Percentiles rank a stretch among this genome's conserved stretches.
Evolutionary conservation across 2,888 invertebrate genomes (phyloP).

Genomic region (Clitarchus hookeri): DNA sequence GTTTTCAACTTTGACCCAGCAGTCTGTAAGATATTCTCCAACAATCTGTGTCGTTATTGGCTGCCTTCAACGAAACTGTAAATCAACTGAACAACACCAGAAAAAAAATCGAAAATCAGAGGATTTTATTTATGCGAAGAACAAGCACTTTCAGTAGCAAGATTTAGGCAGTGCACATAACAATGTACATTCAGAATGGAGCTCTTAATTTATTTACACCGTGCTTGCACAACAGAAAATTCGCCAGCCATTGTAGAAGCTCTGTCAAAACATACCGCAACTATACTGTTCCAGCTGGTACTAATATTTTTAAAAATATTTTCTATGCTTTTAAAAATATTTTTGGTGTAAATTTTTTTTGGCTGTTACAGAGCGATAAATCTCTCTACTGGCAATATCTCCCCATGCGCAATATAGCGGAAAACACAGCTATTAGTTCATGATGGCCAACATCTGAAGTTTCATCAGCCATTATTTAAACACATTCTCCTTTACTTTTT

Average conservation of each 20-base stretch:
- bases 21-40: background rate
- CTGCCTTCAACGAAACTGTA: background rate
- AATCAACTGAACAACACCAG: background rate
- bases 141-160: background rate
- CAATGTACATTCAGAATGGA: background rate
- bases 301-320: conserved; percentile 1
- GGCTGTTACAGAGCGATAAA: background rate
- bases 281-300: background rate
- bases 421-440: background rate
- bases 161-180: background rate
- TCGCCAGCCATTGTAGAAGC: conserved; percentile 18
- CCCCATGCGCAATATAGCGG: background rate
- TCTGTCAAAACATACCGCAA: conserved; percentile 10
- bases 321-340: conserved; percentile 11
- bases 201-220: conserved; percentile 4
- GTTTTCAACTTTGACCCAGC: conserved; percentile 10
- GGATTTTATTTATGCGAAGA: background rate
- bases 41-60: background rate
- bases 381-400: background rate
- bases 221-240: background rate
- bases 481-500: background rate
- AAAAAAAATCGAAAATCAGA: conserved; percentile 12
- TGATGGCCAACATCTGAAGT: background rate
- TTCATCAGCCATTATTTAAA: conserved; percentile 5
- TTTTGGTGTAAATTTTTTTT: conserved; percentile 4